Evolutionary conservation across 1,140 invertebrate genomes (phyloP), one percentile per base, ranked within the genome.

Genomic region (Choristoneura fumiferana): DNA sequence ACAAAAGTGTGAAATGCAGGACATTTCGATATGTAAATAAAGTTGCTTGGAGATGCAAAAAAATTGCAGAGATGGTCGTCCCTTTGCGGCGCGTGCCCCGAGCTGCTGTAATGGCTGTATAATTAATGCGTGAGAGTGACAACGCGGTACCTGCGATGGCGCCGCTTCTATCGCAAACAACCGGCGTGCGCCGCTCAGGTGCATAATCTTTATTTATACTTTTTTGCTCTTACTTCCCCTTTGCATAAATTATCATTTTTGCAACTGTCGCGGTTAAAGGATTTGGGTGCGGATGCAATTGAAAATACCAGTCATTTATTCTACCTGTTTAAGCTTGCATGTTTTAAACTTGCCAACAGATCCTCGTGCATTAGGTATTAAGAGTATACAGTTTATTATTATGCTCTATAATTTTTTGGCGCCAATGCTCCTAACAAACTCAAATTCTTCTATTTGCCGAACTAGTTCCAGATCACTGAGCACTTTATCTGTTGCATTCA

Each of bases 231-330:
- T 60, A 73, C 82, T 88, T 88, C 83, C 85, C 83, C 85, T 85
- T 88, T 85, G 83, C 79, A 86, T 88, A 86, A 76, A 85, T 87
- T 87, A 85, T 73, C 69, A 76, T 76, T 82, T 84, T 77, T 57
- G 74, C 76, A 66, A 75, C 63, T 70, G 67, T 71, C n/a, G n/a
- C n/a, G n/a, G 49, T 55, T 62, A 40, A 57, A 62, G 60, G 54
- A 43, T 61, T 60, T 63, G 58, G 57, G 29, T 12, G 55, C 12
- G 58, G 57, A 35, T 12, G 55, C 15, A 40, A 29, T 36, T 29
- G 39, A 39, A 15, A 36, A 34, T 56, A 10, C 17, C 22, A 18
- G 17, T 49, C 22, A 29, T 29, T 29, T 29, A 29, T 49, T 49
- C 22, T 33, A n/a, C 22, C 22, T 18, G n/a, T 4, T 29, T 49